Base-by-base conservation (phyloP, 2,888 invertebrate genomes). In the Oeneis ivallda region DNA sequence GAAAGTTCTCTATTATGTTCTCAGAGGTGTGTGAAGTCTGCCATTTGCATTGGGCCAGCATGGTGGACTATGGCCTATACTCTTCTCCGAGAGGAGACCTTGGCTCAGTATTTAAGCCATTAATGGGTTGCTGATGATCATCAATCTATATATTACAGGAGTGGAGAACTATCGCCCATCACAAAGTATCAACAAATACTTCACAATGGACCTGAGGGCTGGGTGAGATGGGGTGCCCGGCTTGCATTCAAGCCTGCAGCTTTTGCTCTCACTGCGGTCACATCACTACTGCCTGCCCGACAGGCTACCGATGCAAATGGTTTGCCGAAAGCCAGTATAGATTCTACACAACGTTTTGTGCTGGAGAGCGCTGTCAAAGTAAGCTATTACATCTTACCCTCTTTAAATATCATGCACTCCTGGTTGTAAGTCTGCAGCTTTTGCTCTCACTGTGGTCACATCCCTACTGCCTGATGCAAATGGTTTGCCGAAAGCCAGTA, bases 171-270 rank as follows among this genome's bases (percentile, higher is more conserved):
- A 0, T 79, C 81, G 13, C 89, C 88, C 0, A 71, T 91, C 5
- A 82, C 88, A 0, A 91, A 90, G 62, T 92, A 91, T 72, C 88
- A 85, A 57, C 87, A 89, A 62, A 85, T 89, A 1, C 79, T 92
- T 0, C 85, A 90, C 75, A 87, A 84, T 0, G 89, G 89, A 0
- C 85, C 86, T 0, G 91, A 91, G 64, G 85, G 89, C 9, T 92
- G 91, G 91, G 79, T 91, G 5, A 80, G 79, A 1, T 92, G 92
- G 92, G 88, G 89, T 0, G 90, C 90, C 0, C 78, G 88, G 0
- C 70, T 90, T 3, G 92, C 91, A 0, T 89, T 91, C 78, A 85
- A 77, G 47, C 92, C 91, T 0, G 92, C 89, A 0, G 86, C 86
- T 0, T 76, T 90, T 1, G 91, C 91, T 0, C 71, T 89, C 1